These are phyloP conservation scores for Gobio gobio DNA, from an alignment of 2,113 vertebrate genomes.

Conservation along the genomic window DNA sequence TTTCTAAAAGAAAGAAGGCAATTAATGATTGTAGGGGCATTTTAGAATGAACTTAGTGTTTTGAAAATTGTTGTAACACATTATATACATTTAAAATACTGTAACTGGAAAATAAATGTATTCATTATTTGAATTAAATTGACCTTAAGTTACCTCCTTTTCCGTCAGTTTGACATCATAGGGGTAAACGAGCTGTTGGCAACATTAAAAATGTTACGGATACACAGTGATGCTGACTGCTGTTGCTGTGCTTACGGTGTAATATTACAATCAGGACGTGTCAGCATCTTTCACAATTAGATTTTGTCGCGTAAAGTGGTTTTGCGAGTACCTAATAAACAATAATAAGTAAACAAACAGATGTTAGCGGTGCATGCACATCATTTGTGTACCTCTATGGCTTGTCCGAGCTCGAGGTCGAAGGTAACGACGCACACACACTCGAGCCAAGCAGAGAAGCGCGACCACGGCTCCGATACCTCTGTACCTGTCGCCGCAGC, in stretches of 20 bases:
- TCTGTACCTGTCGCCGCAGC: conserved; percentile 45
- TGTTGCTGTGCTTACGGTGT: not conserved
- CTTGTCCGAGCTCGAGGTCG: conserved; percentile 93
- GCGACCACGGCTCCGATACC: conserved; percentile 76
- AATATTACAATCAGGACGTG: not conserved
- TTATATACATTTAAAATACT: not conserved
- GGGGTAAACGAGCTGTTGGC: conserved; percentile 87
- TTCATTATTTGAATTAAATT: not conserved
- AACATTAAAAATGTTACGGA: conserved; percentile 14
- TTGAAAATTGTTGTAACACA: not conserved
- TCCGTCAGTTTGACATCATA: conserved; percentile 86
- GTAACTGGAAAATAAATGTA: not conserved
- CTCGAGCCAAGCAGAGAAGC: conserved; percentile 89
- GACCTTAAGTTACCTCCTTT: conserved; percentile 90
- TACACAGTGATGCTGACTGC: not conserved
- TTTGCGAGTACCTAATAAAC: not conserved
- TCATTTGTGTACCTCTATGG: conserved; percentile 83
- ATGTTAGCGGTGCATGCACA: not conserved
- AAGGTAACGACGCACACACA: conserved; percentile 93
- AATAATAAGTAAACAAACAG: not conserved
- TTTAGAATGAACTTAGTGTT: not conserved
- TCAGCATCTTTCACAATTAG: not conserved
- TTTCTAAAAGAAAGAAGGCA: conserved; percentile 77
- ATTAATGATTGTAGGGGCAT: not conserved
- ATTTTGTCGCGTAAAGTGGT: too few species aligned